Evolutionary conservation across 2,113 vertebrate genomes (phyloP).

Genomic region (Amazona guildingii): DNA sequence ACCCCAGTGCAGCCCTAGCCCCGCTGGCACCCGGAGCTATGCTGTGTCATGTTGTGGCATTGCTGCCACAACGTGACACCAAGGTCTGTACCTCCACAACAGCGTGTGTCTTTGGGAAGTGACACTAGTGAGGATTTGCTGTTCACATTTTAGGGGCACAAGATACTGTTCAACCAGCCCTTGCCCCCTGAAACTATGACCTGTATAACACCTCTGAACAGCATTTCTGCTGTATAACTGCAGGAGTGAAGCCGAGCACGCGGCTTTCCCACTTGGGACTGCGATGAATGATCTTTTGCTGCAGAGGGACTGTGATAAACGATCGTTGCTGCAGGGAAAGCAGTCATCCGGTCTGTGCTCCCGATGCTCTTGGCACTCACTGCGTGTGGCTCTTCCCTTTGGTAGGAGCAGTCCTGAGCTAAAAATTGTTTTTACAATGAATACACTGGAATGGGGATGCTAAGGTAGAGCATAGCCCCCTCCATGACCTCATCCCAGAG

Average conservation of each 20-base stretch:
- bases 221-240: neutral
- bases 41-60: neutral
- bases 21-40: fast-evolving
- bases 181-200: neutral
- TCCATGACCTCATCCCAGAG: neutral
- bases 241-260: neutral
- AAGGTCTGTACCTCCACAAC: neutral
- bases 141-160: neutral
- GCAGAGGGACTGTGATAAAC: neutral
- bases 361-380: neutral
- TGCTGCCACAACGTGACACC: neutral
- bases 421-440: neutral
- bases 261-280: neutral
- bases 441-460: neutral
- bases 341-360: neutral
- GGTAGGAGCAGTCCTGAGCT: neutral
- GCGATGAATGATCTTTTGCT: neutral
- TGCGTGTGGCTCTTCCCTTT: neutral
- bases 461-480: neutral
- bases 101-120: neutral
- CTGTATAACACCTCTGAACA: neutral
- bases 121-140: neutral
- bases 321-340: neutral
- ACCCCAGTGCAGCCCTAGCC: neutral
- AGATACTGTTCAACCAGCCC: neutral